phyloP scores from a whole-genome alignment of 2,797 vertebrate genomes.

The Myiotriccus ornatus region DNA sequence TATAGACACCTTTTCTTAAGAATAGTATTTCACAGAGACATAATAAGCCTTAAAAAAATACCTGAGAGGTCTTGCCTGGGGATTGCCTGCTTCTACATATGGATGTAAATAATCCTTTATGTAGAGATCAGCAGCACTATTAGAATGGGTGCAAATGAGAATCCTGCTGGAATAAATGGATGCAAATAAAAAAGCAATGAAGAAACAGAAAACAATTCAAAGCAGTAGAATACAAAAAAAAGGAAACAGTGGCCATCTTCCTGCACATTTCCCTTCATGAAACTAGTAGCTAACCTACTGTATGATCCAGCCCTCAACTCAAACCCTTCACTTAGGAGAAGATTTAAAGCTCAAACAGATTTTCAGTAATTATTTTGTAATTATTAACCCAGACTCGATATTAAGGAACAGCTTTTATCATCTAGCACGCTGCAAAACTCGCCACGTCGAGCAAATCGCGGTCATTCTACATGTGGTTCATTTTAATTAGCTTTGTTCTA shows the following conservation, averaged over 20 bases:
- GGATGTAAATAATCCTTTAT: slow-evolving; percentile 99
- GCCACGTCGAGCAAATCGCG: neutral
- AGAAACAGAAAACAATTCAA: slow-evolving; percentile 81
- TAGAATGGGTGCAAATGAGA: slow-evolving; percentile 99
- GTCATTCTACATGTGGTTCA: neutral
- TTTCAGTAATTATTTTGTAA: slow-evolving; percentile 4
- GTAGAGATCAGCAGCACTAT: slow-evolving; percentile 99
- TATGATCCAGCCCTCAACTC: slow-evolving; percentile 21
- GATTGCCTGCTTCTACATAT: slow-evolving; percentile 98
- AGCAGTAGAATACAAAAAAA: slow-evolving; percentile 78
- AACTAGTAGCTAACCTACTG: slow-evolving; percentile 11
- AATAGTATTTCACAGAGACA: slow-evolving; percentile 76
- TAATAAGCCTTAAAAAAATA: slow-evolving; percentile 83
- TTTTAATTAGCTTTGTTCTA: neutral
- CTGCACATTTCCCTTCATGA: slow-evolving; percentile 44
- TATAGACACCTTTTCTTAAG: slow-evolving; percentile 84
- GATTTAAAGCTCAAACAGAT: slow-evolving; percentile 26
- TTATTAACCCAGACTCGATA: neutral
- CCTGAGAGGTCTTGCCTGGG: slow-evolving; percentile 99
- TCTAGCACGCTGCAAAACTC: neutral
- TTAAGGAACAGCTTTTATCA: neutral
- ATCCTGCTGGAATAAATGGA: slow-evolving; percentile 89
- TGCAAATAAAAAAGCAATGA: slow-evolving; percentile 82
- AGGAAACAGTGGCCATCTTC: slow-evolving; percentile 72
- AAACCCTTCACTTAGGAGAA: slow-evolving; percentile 18